Evolutionary conservation across 1,140 invertebrate species (phyloP).

Genomic region (Heterodera schachtii): DNA sequence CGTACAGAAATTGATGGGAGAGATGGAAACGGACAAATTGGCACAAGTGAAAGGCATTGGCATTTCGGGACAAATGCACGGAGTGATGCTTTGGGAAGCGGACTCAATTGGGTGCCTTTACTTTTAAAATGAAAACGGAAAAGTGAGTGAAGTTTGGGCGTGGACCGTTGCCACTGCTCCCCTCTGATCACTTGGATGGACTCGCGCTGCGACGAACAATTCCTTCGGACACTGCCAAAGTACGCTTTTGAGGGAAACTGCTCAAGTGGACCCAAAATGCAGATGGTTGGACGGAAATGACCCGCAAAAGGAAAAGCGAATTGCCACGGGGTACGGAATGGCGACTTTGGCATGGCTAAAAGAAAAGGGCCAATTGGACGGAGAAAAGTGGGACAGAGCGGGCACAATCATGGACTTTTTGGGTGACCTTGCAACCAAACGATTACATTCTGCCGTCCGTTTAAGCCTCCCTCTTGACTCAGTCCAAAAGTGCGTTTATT

Average conservation of each 20-base stretch:
- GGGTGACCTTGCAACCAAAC: background rate
- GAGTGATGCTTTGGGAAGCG: conserved; percentile 29
- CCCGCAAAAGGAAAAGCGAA: background rate
- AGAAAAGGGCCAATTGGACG: conserved; percentile 15
- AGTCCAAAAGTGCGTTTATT: conserved; percentile 21
- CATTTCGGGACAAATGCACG: conserved; percentile 36
- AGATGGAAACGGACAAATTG: background rate
- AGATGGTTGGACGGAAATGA: background rate
- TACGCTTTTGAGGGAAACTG: conserved; percentile 7
- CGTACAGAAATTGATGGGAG: background rate
- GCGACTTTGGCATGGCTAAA: conserved; percentile 39
- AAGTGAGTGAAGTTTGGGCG: background rate
- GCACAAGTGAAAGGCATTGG: background rate
- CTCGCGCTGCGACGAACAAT: conserved; percentile 24
- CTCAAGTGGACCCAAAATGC: background rate
- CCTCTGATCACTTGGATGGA: conserved; percentile 42
- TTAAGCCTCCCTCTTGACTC: background rate
- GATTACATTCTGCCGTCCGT: background rate
- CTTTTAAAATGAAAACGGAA: background rate
- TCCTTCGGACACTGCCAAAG: conserved; percentile 33
- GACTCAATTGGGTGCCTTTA: conserved; percentile 9
- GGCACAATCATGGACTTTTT: conserved; percentile 43
- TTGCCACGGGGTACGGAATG: conserved; percentile 34
- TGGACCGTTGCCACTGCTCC: conserved; percentile 28
- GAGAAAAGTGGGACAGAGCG: conserved; percentile 24